Percentiles rank a stretch among this genome's conserved stretches.
These are phyloP conservation scores for Congeria kusceri DNA, from an alignment of 2,888 invertebrate genomes.

Conservation along the genomic window DNA sequence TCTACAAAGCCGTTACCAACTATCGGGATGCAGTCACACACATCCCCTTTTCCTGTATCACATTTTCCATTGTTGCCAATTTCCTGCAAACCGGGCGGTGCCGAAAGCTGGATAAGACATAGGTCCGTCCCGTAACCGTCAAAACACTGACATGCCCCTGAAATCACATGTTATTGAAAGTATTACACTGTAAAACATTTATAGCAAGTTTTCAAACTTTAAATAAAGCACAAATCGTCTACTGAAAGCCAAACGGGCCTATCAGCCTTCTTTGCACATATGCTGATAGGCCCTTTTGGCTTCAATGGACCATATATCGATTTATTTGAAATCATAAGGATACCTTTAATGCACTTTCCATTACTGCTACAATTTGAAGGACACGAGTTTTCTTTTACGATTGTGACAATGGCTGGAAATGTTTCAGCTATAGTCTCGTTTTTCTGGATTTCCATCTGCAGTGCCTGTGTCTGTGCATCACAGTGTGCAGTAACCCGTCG, in stretches of 20 bases:
- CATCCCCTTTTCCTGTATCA: constrained; percentile 14
- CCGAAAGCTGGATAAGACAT: constrained; percentile 14
- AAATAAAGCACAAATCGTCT: no score
- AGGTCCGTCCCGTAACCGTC: constrained; percentile 27
- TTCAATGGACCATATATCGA: no score
- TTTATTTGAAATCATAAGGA: background rate
- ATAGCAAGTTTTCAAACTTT: no score
- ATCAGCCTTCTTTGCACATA: no score
- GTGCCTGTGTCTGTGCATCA: constrained; percentile 19
- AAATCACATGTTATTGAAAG: no score
- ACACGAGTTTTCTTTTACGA: constrained; percentile 13
- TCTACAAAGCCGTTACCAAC: constrained; percentile 39
- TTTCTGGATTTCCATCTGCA: constrained; percentile 12
- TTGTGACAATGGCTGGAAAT: constrained; percentile 3
- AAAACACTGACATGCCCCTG: constrained; percentile 28
- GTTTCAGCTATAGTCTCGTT: constrained; percentile 28
- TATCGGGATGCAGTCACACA: constrained; percentile 29
- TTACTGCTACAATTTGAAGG: constrained; percentile 37
- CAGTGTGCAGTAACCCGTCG: constrained; percentile 39
- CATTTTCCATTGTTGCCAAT: constrained; percentile 23
- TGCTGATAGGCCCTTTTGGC: no score
- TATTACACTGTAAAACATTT: no score
- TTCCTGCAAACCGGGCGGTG: constrained; percentile 17
- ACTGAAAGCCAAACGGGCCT: no score
- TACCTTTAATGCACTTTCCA: constrained; percentile 25